Base-by-base conservation (phyloP, 2,113 vertebrate genomes). In the Phrynocephalus versicolor region DNA sequence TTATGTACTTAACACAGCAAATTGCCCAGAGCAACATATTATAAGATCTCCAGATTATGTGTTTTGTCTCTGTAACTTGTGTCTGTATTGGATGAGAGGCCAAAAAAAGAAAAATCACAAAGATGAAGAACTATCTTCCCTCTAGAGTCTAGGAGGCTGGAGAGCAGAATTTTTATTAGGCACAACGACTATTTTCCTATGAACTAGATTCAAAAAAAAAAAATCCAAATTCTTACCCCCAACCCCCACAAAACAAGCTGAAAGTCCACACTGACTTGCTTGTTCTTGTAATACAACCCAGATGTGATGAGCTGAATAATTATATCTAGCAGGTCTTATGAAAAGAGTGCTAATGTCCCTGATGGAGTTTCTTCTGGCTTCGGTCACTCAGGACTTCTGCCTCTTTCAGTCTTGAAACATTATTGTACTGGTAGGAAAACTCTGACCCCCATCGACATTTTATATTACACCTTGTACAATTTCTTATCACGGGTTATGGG, bases 1-100 rank as follows among this genome's bases (percentile, higher is more conserved):
- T 58, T 33, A 84, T 84, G 82, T 80, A 88, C 82, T 84, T 41
- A 72, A n/a, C 30, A 82, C 33, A 71, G 64, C 78, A 3, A 85
- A 39, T 58, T 87, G 39, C 58, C 64, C 86, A 80, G 82, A 91
- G 60, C 57, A 85, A 69, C 33, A 35, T 15, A 58, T 77, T 87
- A 82, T 88, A 70, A 8, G 14, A 86, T 83, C 0, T 85, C 16
- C 0, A 2, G 6, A 71, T 51, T 65, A 84, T 69, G 45, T 25
- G 37, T 1, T 67, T 0, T 0, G 2, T 51, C 51, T 89, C 69
- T 41, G 71, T 80, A 21, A 90, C 86, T 74, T 45, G 16, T 21
- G 55, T 77, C 33, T 76, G 64, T 57, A 9, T 27, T 30, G 33
- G 35, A 51, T 79, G 85, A 80, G 27, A 79, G 0, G 0, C 6